phyloP scores from a whole-genome alignment of 2,797 vertebrate genomes.

The Botia kubotai region DNA sequence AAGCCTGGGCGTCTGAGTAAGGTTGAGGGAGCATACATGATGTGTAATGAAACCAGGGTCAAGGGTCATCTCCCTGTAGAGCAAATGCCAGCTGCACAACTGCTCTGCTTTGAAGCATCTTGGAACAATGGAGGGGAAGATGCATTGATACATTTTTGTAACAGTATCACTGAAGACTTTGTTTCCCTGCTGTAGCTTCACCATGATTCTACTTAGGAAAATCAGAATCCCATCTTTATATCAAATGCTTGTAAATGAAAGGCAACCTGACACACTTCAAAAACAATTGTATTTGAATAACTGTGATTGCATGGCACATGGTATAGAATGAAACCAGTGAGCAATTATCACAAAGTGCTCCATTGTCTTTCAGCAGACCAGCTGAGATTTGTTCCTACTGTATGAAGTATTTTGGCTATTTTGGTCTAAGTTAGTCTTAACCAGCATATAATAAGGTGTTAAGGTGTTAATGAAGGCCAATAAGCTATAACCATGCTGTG shows the following conservation, averaged over 20 bases:
- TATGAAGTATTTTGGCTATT: conserved; percentile 12
- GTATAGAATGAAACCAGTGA: neutral
- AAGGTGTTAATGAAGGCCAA: conserved; percentile 63
- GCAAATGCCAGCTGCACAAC: conserved; percentile 33
- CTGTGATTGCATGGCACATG: neutral
- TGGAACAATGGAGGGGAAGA: neutral
- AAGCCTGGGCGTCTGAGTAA: neutral
- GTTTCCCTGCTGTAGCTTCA: neutral
- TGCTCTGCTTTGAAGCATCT: conserved; percentile 8
- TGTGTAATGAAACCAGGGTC: conserved; percentile 25
- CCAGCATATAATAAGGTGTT: conserved; percentile 49
- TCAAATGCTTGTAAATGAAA: neutral
- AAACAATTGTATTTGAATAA: neutral
- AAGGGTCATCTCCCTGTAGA: conserved; percentile 13
- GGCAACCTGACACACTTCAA: neutral
- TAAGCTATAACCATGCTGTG: conserved; percentile 70
- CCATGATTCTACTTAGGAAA: neutral
- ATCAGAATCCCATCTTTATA: neutral
- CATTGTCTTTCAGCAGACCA: conserved; percentile 9
- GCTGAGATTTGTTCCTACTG: neutral
- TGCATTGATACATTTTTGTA: neutral
- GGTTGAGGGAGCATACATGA: conserved; percentile 1
- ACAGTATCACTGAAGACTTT: neutral
- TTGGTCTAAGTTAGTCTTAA: conserved; percentile 12
- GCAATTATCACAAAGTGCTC: neutral